A percentile compares a stretch with the other conserved stretches of the same genome.
Conservation (phyloP, 2,888 invertebrate genomes). For the Brenthis hecate region DNA sequence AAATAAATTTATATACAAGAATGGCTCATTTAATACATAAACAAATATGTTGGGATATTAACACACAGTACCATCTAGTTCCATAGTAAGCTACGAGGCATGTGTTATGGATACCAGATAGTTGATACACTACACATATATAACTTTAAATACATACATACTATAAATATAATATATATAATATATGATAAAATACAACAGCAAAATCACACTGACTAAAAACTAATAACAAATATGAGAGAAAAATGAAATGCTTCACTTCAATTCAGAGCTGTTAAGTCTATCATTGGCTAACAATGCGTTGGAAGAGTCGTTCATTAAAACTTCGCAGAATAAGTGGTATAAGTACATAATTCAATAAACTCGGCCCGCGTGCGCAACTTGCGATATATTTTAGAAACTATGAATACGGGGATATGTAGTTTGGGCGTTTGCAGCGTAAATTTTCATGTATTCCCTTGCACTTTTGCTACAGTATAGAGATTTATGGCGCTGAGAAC, state of each 20-base stretch:
- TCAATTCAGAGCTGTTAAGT: slow-evolving; percentile 24
- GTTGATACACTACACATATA: no score
- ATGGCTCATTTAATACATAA: no score
- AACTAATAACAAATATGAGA: no score
- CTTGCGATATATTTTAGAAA: slow-evolving; percentile 58
- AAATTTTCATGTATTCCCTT: slow-evolving; percentile 1
- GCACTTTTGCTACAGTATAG: not conserved
- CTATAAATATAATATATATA: no score
- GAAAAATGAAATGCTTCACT: not conserved
- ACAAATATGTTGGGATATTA: no score
- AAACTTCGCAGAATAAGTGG: slow-evolving; percentile 67
- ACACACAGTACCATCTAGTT: no score
- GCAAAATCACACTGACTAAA: no score
- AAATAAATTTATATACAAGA: no score
- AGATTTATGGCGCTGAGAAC: not conserved
- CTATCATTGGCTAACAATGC: slow-evolving; percentile 30
- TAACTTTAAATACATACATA: no score
- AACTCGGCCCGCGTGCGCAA: slow-evolving; percentile 53
- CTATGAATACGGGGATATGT: slow-evolving; percentile 43
- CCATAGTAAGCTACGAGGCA: no score
- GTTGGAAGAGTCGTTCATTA: slow-evolving; percentile 58
- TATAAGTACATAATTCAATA: slow-evolving; percentile 76
- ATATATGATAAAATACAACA: no score
- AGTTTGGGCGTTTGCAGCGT: slow-evolving; percentile 16
- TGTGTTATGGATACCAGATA: no score